Base-by-base conservation (phyloP, 2,797 vertebrate genomes). In the Protosalanx chinensis region DNA sequence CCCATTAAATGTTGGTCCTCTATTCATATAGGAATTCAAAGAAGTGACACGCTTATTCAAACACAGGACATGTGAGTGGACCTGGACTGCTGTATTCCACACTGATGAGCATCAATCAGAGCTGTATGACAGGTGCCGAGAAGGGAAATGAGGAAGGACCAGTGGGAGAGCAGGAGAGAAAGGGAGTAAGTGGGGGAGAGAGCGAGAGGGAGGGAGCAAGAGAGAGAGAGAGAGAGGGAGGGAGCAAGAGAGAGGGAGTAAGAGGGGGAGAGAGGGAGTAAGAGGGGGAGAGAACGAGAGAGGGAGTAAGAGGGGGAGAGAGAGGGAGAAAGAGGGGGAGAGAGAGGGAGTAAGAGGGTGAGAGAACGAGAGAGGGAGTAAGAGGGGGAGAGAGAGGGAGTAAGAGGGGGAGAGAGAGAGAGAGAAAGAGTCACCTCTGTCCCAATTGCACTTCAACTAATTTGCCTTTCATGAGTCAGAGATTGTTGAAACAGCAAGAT, bases 381-480 rank as follows among this genome's bases (percentile, higher is more conserved):
- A 46, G 41, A 5, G 41, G 12, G 41, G 5, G 41, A 46, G 41
- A 5, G 41, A 46, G 41, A 46, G 41, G 5, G 41, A 53, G 51
- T 6, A n/a, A 53, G 51, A 53, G 51, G 4, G 51, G 18, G 51
- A 16, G 51, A 51, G 7, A 3, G 15, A 53, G 51, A 3, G 37
- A 46, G 64, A 37, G 5, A 67, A 8, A 15, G n/a, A 30, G 16
- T 4, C 13, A 30, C 51, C 18, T n/a, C n/a, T 37, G 16, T 10
- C 20, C 18, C 18, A 15, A 29, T 67, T 80, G 65, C 60, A 70
- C 65, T 81, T 81, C 30, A 81, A 79, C 71, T 71, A 59, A 10
- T 59, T 72, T 71, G 46, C 60, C 74, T 81, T 56, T n/a, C 5
- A 56, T 56, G 6, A 66, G 27, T 32, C 64, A 49, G 27, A 66